Conservation (phyloP, 2,888 invertebrate species). For the Hydrotaea cyrtoneurina region DNA sequence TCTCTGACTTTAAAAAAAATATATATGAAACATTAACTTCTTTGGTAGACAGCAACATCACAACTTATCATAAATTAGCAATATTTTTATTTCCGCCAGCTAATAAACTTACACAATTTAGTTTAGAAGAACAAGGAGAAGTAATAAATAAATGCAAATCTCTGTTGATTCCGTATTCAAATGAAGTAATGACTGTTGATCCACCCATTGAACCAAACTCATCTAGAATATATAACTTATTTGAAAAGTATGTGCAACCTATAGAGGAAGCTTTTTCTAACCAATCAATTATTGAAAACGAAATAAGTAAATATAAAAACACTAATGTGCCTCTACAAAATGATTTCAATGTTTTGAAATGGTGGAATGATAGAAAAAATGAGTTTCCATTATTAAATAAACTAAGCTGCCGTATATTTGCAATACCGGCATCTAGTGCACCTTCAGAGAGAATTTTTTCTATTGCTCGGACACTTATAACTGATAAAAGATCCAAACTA, state of each 20-base stretch:
- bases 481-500: slow-evolving; percentile 43
- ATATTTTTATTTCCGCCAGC: no score
- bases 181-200: slow-evolving; percentile 16
- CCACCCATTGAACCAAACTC: slow-evolving; percentile 23
- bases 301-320: slow-evolving; percentile 51
- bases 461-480: slow-evolving; percentile 44
- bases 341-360: no score
- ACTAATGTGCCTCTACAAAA: slow-evolving; percentile 2
- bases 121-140: slow-evolving; percentile 44
- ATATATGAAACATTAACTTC: slow-evolving; percentile 39
- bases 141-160: neutral
- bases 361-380: slow-evolving; percentile 14
- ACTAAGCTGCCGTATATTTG: slow-evolving; percentile 47
- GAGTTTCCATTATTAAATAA: slow-evolving; percentile 43
- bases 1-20: slow-evolving; percentile 48
- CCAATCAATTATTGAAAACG: slow-evolving; percentile 42
- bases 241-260: slow-evolving; percentile 40
- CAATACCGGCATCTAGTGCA: no score
- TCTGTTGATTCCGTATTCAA: slow-evolving; percentile 30
- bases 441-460: no score
- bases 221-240: slow-evolving; percentile 39
- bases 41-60: slow-evolving; percentile 48
- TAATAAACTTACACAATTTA: slow-evolving; percentile 51
- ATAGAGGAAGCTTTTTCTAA: slow-evolving; percentile 14
- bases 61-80: slow-evolving; percentile 37